phyloP scores from a whole-genome alignment of 2,797 vertebrate species.

The Typhlichthys subterraneus region DNA sequence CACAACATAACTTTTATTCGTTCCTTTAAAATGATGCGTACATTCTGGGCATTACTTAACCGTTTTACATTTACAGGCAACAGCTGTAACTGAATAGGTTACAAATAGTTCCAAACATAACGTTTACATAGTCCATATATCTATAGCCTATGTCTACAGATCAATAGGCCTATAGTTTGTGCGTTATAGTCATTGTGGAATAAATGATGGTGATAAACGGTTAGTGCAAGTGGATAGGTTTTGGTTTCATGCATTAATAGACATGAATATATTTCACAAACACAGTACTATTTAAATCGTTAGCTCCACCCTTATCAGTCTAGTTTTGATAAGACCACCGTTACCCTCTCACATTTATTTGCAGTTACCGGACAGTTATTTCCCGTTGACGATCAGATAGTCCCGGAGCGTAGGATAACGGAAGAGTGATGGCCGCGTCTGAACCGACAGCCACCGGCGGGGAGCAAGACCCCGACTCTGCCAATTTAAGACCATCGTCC shows the following conservation, averaged over 20 bases:
- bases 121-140: too few species aligned
- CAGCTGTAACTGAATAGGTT: conserved; percentile 12
- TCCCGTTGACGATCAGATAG: conserved; percentile 51
- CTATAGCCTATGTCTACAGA: neutral
- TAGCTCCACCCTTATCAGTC: neutral
- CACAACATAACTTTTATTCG: neutral
- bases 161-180: neutral
- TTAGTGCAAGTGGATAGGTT: neutral
- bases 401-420: conserved; percentile 37
- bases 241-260: conserved; percentile 1
- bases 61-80: neutral
- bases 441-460: conserved; percentile 86
- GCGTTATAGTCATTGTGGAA: too few species aligned
- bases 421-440: conserved; percentile 88
- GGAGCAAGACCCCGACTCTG: conserved; percentile 87
- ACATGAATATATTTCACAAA: conserved; percentile 1
- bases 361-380: conserved; percentile 45
- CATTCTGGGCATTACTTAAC: neutral
- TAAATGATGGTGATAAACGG: conserved; percentile 16
- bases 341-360: conserved; percentile 45
- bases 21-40: neutral
- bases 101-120: conserved; percentile 21
- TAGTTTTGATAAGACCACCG: conserved; percentile 21
- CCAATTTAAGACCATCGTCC: conserved; percentile 87
- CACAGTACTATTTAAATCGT: neutral